Conservation (phyloP, 2,888 invertebrate species). For the Chouioia cunea region DNA sequence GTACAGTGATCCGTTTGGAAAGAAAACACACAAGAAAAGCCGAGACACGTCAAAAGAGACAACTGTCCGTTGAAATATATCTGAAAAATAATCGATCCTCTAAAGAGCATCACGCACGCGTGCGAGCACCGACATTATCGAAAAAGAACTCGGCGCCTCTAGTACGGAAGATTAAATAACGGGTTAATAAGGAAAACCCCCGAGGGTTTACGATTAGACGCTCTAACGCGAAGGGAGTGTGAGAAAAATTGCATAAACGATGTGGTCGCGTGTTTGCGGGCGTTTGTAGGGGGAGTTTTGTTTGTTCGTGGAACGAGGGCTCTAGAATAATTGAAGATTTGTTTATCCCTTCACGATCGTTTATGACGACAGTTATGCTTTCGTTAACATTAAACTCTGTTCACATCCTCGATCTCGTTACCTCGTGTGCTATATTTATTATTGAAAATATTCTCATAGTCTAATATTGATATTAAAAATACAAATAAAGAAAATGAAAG, state of each 20-base stretch:
- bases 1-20: not conserved
- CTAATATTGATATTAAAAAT: not conserved
- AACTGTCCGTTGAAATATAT: not conserved
- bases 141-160: constrained; percentile 3
- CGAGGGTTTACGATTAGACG: not conserved
- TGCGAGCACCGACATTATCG: constrained; percentile 1
- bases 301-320: constrained; percentile 19
- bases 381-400: no score
- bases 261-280: not conserved
- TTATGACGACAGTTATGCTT: constrained; percentile 9
- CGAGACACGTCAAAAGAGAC: constrained; percentile 11
- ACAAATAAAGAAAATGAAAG: no score
- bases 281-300: not conserved
- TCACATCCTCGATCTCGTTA: no score
- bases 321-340: not conserved
- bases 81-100: constrained; percentile 27
- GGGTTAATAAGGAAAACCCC: not conserved
- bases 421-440: no score
- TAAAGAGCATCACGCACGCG: not conserved
- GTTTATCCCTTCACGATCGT: not conserved
- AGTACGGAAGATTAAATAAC: not conserved
- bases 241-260: no score
- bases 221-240: not conserved
- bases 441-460: not conserved
- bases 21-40: not conserved